phyloP scores from a whole-genome alignment of 2,797 vertebrate genomes.

The Urophycis tenuis region DNA sequence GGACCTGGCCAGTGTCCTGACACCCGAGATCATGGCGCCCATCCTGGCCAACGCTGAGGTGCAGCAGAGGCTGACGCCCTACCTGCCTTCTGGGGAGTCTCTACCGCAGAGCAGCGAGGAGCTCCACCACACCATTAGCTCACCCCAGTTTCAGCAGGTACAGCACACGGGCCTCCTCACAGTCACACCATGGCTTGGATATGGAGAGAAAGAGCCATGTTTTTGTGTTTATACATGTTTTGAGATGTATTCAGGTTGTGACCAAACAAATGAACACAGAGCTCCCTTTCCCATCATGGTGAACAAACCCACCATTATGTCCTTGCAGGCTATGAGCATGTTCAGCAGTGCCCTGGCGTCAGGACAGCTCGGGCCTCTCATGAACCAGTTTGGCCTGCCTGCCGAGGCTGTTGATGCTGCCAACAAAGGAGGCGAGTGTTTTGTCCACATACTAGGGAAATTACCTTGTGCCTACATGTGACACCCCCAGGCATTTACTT shows the following conservation, averaged over 20 bases:
- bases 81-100: slow-evolving; percentile 88
- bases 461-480: background rate
- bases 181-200: too few relatives aligned
- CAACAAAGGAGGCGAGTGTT: slow-evolving; percentile 86
- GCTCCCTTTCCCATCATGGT: background rate
- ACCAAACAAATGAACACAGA: background rate
- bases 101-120: slow-evolving; percentile 89
- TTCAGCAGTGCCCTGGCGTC: slow-evolving; percentile 95
- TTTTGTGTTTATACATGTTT: background rate
- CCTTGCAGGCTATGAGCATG: slow-evolving; percentile 88
- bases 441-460: background rate
- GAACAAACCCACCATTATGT: slow-evolving; percentile 8
- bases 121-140: slow-evolving; percentile 89
- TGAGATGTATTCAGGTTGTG: background rate
- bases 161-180: background rate
- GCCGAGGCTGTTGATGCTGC: slow-evolving; percentile 91
- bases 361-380: slow-evolving; percentile 91
- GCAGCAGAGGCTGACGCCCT: slow-evolving; percentile 87
- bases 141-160: slow-evolving; percentile 91
- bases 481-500: background rate
- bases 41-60: slow-evolving; percentile 90
- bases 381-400: slow-evolving; percentile 96
- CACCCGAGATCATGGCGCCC: slow-evolving; percentile 94
- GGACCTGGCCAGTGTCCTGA: slow-evolving; percentile 90
- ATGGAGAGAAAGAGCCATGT: background rate